phyloP scores from a whole-genome alignment of 2,113 vertebrate species.

The Calyptommatus sinebrachiatus region DNA sequence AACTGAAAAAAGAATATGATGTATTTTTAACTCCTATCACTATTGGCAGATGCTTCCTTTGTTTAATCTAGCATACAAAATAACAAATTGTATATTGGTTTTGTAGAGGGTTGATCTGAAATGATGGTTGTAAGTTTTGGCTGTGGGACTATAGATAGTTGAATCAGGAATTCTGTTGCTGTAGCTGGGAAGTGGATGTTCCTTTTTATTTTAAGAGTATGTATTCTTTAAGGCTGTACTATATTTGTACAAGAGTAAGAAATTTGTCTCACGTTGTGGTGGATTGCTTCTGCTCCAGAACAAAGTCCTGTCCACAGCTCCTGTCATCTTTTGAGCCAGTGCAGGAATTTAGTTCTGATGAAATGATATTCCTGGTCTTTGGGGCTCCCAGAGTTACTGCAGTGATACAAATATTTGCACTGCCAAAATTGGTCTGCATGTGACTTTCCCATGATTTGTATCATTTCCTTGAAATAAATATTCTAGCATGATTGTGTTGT shows the following conservation, averaged over 20 bases:
- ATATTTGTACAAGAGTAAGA: too few relatives aligned
- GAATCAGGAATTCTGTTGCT: background rate
- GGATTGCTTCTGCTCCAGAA: too few relatives aligned
- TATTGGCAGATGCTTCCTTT: background rate
- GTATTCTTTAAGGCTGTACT: background rate
- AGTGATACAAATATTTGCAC: too few relatives aligned
- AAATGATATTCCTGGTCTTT: too few relatives aligned
- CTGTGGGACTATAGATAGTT: background rate
- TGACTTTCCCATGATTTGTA: background rate
- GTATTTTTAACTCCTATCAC: background rate
- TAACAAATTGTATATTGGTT: slow-evolving; percentile 29
- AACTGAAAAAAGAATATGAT: background rate
- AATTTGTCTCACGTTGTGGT: too few relatives aligned
- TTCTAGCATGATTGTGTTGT: background rate
- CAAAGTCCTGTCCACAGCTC: too few relatives aligned
- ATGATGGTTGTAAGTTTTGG: background rate
- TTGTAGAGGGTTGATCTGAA: background rate
- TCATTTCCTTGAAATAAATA: background rate
- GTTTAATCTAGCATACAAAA: slow-evolving; percentile 17
- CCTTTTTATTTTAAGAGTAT: background rate
- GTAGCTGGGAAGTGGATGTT: background rate
- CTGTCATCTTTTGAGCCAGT: too few relatives aligned
- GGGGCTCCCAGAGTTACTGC: too few relatives aligned
- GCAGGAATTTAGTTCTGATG: too few relatives aligned
- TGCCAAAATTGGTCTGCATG: too few relatives aligned